A percentile compares a stretch with the other conserved stretches of the same genome.
phyloP scores from a whole-genome alignment of 2,797 vertebrate genomes.

The Brachyrhaphis roseni region DNA sequence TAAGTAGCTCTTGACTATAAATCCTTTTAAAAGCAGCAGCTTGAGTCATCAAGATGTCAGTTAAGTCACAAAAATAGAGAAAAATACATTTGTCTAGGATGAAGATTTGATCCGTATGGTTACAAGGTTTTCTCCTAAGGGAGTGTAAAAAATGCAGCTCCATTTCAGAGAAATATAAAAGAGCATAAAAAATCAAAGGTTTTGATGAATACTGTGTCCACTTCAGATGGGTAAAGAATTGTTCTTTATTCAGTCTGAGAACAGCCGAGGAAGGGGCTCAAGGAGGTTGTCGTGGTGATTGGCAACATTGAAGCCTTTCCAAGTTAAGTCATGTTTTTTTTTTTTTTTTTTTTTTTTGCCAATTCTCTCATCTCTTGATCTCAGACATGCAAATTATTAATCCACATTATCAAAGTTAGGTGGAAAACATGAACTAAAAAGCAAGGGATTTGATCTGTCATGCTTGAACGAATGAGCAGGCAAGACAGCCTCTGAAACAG shows the following conservation, averaged over 20 bases:
- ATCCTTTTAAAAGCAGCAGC: neutral
- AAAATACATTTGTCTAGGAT: neutral
- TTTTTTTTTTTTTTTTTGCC: neutral
- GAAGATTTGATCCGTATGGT: neutral
- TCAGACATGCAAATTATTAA: conserved; percentile 68
- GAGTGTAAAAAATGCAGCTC: neutral
- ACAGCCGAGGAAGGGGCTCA: conserved; percentile 1
- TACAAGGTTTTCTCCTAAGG: neutral
- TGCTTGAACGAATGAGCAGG: conserved; percentile 49
- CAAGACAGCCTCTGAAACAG: conserved; percentile 34
- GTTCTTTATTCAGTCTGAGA: conserved; percentile 13
- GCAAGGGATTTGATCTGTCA: conserved; percentile 57
- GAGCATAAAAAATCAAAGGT: conserved; percentile 5
- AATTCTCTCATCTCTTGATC: conserved; percentile 58
- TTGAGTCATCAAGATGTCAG: neutral
- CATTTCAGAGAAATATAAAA: conserved; percentile 4
- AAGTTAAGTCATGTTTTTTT: conserved; percentile 26
- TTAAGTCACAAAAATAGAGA: conserved; percentile 19
- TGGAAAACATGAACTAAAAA: conserved; percentile 57
- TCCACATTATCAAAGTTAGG: conserved; percentile 67
- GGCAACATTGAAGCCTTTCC: conserved; percentile 30
- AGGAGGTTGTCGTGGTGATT: conserved; percentile 26
- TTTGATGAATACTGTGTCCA: conserved; percentile 35
- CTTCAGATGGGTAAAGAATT: conserved; percentile 22
- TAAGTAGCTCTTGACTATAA: neutral